Evolutionary conservation across 1,140 invertebrate genomes (phyloP).

Genomic region (Cydia amplana): DNA sequence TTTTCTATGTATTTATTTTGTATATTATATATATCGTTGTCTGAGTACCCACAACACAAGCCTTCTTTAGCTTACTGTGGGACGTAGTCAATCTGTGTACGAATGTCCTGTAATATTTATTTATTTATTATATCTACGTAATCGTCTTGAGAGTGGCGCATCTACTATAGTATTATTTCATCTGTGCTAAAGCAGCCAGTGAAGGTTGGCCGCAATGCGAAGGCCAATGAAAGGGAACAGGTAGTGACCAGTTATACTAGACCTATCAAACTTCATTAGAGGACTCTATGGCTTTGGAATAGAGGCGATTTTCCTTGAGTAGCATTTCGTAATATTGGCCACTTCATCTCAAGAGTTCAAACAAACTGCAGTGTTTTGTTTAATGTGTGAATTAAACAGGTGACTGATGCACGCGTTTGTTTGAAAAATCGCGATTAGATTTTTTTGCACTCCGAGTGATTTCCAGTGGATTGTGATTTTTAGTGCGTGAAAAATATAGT

Average conservation of each 20-base stretch:
- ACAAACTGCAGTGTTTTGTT: conserved; percentile 24
- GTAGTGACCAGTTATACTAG: not conserved
- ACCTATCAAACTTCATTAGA: conserved; percentile 16
- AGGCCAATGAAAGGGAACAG: conserved; percentile 25
- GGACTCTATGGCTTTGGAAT: not conserved
- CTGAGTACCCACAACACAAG: no score
- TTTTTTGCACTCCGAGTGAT: not conserved
- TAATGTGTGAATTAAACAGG: conserved; percentile 20
- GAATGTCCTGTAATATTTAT: no score
- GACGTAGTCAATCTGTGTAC: no score
- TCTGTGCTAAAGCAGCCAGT: not conserved
- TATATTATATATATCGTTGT: no score
- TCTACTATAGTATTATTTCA: not conserved
- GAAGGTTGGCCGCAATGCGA: conserved; percentile 17
- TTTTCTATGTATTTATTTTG: no score
- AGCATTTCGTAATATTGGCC: not conserved
- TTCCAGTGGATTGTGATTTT: not conserved
- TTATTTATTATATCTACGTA: no score
- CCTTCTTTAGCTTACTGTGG: no score
- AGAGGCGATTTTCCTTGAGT: not conserved
- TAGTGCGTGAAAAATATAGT: not conserved
- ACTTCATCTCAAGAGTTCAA: conserved; percentile 12
- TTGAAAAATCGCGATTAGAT: not conserved
- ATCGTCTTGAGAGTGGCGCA: not conserved
- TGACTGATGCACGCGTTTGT: conserved; percentile 11